These are phyloP conservation scores for Phrixothrix hirtus DNA, from an alignment of 2,888 invertebrate genomes.

Conservation along the genomic window DNA sequence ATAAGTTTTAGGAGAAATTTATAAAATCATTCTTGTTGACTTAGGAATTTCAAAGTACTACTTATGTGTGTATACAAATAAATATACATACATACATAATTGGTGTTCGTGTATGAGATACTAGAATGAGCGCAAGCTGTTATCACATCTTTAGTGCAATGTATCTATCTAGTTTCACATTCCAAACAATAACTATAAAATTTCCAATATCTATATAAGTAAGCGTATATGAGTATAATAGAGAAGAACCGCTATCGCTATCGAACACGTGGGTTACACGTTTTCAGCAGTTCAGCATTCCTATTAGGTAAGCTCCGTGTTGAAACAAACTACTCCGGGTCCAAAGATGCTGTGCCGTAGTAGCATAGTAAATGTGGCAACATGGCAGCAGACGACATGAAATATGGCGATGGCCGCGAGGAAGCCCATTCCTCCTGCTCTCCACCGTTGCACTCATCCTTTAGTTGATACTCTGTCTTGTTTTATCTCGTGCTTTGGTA, in stretches of 20 bases:
- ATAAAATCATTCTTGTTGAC: background rate
- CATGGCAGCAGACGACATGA: constrained; percentile 51
- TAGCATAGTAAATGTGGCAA: constrained; percentile 46
- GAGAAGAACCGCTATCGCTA: constrained; percentile 26
- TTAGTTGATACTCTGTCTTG: constrained; percentile 30
- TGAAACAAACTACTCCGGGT: constrained; percentile 14
- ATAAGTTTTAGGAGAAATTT: too few species aligned
- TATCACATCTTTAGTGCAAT: constrained; percentile 10
- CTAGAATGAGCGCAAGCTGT: background rate
- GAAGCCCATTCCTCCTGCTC: constrained; percentile 50
- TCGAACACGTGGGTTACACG: constrained; percentile 29
- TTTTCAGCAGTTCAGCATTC: constrained; percentile 22
- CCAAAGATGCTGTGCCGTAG: constrained; percentile 27
- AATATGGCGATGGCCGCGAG: constrained; percentile 54
- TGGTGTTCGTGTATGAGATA: background rate
- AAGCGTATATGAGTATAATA: constrained; percentile 15
- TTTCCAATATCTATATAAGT: constrained; percentile 16
- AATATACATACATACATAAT: too few species aligned
- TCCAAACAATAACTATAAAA: constrained; percentile 16
- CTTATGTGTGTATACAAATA: too few species aligned
- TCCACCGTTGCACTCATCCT: constrained; percentile 38
- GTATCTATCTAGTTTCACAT: constrained; percentile 10
- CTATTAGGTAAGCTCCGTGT: constrained; percentile 22
- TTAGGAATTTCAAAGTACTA: background rate
- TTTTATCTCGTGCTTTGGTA: constrained; percentile 14